phyloP scores from a whole-genome alignment of 2,797 vertebrate species.

The Mormyrops attenuatus region DNA sequence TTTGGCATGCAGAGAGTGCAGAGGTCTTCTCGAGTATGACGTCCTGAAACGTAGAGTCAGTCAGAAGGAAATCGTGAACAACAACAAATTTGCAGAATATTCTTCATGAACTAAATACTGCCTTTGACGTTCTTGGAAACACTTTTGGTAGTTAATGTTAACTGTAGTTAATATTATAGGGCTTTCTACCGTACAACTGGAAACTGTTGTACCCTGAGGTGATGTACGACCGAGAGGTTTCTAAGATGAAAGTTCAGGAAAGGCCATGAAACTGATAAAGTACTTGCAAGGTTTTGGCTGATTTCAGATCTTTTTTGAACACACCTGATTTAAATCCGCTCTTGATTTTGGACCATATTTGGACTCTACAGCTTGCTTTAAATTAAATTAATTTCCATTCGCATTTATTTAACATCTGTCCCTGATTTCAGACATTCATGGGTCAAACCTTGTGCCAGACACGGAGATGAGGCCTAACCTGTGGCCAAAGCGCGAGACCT shows the following conservation, averaged over 20 bases:
- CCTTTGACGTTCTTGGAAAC: background rate
- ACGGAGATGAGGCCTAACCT: background rate
- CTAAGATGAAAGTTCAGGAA: background rate
- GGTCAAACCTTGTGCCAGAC: background rate
- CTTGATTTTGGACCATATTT: background rate
- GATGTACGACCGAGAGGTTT: background rate
- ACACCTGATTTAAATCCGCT: background rate
- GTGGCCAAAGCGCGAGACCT: constrained; percentile 26
- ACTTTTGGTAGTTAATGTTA: background rate
- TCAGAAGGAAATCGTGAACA: background rate
- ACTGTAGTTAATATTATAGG: background rate
- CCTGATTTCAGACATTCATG: background rate
- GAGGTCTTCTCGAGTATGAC: constrained; percentile 35
- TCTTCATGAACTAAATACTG: background rate
- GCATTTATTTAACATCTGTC: background rate
- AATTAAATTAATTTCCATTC: background rate
- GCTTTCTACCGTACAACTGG: background rate
- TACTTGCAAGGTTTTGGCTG: background rate
- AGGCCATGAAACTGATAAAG: background rate
- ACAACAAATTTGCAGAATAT: background rate
- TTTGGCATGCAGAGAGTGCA: constrained; percentile 48
- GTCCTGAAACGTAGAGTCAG: constrained; percentile 36
- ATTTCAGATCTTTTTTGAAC: background rate
- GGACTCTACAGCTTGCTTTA: background rate
- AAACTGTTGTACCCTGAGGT: background rate